Evolutionary conservation across 2,113 vertebrate genomes (phyloP).

Genomic region (Scatophagus argus): DNA sequence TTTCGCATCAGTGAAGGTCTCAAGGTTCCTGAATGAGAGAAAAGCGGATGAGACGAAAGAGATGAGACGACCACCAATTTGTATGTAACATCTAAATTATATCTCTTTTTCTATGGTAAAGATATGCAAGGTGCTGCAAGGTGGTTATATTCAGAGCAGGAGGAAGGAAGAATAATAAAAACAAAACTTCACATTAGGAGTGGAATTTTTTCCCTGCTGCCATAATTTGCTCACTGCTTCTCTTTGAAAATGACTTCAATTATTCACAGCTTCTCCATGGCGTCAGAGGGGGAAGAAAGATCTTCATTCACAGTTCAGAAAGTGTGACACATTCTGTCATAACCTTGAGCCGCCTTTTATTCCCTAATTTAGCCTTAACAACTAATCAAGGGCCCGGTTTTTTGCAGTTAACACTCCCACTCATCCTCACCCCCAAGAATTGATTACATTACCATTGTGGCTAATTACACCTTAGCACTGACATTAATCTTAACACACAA

Average conservation of each 20-base stretch:
- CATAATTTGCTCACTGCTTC: conserved; percentile 35
- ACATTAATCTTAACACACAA: conserved; percentile 11
- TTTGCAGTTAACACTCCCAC: too few relatives aligned
- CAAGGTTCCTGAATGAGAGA: background rate
- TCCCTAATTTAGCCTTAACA: conserved; percentile 26
- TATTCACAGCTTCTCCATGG: conserved; percentile 41
- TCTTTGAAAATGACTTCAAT: conserved; percentile 54
- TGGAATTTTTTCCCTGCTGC: conserved; percentile 12
- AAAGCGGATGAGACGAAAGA: too few relatives aligned
- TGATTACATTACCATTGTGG: background rate
- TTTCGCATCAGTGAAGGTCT: background rate
- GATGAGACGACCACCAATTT: background rate
- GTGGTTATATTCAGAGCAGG: conserved; percentile 10
- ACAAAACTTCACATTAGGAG: background rate
- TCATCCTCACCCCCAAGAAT: background rate
- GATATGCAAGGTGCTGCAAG: conserved; percentile 8
- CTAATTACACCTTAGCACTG: background rate
- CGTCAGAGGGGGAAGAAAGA: background rate
- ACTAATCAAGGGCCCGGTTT: conserved; percentile 29
- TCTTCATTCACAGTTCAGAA: conserved; percentile 42
- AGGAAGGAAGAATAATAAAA: background rate
- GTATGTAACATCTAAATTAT: conserved; percentile 3
- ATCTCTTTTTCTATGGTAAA: background rate
- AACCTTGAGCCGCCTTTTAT: conserved; percentile 23
- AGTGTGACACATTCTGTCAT: conserved; percentile 29